phyloP scores from a whole-genome alignment of 2,113 vertebrate species.

The Megatriorchis doriae region DNA sequence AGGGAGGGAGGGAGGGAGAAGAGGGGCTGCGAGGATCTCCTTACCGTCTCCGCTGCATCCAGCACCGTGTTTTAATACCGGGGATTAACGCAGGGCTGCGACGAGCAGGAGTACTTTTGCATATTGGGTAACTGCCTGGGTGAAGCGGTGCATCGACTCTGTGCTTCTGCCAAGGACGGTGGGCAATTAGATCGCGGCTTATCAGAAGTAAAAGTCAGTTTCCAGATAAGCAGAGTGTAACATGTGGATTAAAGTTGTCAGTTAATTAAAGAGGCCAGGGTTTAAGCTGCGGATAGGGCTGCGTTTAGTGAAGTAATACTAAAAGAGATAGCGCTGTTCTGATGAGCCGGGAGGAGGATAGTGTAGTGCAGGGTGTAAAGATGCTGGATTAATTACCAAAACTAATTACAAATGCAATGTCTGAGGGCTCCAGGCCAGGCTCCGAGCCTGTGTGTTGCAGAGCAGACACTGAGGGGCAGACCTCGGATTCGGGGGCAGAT shows the following conservation, averaged over 20 bases:
- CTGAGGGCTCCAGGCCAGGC: not conserved
- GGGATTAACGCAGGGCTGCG: fast-evolving
- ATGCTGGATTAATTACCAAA: not conserved
- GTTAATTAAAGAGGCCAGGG: not conserved
- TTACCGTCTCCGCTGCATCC: not conserved
- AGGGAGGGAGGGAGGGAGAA: not conserved
- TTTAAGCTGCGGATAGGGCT: not conserved
- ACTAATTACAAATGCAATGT: not conserved
- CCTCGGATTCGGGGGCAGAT: not conserved
- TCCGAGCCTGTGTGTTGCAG: not conserved
- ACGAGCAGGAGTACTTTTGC: not conserved
- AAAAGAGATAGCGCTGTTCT: not conserved
- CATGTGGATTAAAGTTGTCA: not conserved
- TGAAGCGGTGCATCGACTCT: not conserved
- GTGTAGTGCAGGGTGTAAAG: not conserved
- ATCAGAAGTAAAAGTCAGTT: not conserved
- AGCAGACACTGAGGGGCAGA: not conserved
- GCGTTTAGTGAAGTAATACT: not conserved
- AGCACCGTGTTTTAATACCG: not conserved
- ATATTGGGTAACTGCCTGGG: not conserved
- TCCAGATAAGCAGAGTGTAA: not conserved
- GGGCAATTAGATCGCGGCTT: not conserved
- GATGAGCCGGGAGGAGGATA: not conserved
- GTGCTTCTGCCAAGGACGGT: not conserved
- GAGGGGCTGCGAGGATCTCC: not conserved